Evolutionary conservation across 1,140 invertebrate genomes (phyloP).

Genomic region (Berghia stephanieae): DNA sequence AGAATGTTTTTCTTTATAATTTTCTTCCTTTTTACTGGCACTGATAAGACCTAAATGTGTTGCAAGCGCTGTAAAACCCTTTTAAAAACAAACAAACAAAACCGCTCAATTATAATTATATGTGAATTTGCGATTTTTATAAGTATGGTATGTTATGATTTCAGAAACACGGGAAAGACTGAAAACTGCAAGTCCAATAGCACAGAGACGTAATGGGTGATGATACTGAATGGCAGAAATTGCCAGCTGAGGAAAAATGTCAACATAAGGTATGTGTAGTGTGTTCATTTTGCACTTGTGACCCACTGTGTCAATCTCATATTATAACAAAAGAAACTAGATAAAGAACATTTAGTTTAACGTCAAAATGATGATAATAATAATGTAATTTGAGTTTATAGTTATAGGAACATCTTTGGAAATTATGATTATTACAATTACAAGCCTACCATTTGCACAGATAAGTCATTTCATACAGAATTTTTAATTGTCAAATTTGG

Average conservation of each 20-base stretch:
- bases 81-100: neutral
- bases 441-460: neutral
- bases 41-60: too few species aligned
- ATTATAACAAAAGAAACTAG: neutral
- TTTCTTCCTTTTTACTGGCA: too few species aligned
- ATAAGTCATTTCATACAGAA: too few species aligned
- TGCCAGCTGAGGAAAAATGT: conserved; percentile 89
- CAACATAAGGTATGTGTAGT: conserved; percentile 80
- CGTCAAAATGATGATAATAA: neutral
- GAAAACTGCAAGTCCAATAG: neutral
- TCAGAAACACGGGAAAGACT: neutral
- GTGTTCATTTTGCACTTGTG: conserved; percentile 21
- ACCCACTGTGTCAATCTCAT: neutral
- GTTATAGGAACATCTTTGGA: neutral
- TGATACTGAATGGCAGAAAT: conserved; percentile 90
- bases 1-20: too few species aligned
- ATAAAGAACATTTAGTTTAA: neutral
- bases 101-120: neutral
- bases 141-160: neutral
- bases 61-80: neutral
- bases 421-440: neutral
- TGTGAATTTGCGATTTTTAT: conserved; percentile 18
- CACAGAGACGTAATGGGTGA: conserved; percentile 52
- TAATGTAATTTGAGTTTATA: neutral
- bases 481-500: too few species aligned